Conservation (phyloP, 2,888 invertebrate genomes). For the Agrilus cyanescens region DNA sequence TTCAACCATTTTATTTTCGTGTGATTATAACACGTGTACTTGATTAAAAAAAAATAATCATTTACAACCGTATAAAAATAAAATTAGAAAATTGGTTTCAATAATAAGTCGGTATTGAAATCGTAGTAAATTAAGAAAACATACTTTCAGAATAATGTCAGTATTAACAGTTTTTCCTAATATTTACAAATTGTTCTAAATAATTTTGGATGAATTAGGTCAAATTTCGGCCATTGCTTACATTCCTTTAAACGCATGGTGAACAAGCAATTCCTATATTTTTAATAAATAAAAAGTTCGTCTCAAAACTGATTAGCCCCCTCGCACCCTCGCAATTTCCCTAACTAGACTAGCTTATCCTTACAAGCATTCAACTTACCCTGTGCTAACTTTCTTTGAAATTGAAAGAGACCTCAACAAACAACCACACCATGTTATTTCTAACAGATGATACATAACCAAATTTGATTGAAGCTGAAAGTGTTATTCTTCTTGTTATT, state of each 20-base stretch:
- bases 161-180: no score
- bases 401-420: slow-evolving; percentile 2
- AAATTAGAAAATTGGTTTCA: no score
- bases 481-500: slow-evolving; percentile 12
- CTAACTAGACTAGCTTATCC: no score
- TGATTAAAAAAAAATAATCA: no score
- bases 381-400: neutral
- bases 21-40: no score
- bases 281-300: slow-evolving; percentile 6
- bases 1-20: no score
- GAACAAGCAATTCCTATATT: slow-evolving; percentile 28
- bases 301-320: neutral
- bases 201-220: slow-evolving; percentile 34
- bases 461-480: slow-evolving; percentile 19
- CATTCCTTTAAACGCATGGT: slow-evolving; percentile 30
- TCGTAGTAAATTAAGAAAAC: no score
- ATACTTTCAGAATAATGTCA: no score
- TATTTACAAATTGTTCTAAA: slow-evolving; percentile 6
- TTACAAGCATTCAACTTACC: neutral
- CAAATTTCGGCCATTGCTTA: slow-evolving; percentile 39
- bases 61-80: no score
- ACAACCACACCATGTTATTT: slow-evolving; percentile 33
- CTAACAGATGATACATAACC: slow-evolving; percentile 34
- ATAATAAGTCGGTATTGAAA: no score
- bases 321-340: no score